Evolutionary conservation across 2,888 invertebrate genomes (phyloP), one percentile per base, ranked within the genome.

Genomic region (Pediacus dermestoides): DNA sequence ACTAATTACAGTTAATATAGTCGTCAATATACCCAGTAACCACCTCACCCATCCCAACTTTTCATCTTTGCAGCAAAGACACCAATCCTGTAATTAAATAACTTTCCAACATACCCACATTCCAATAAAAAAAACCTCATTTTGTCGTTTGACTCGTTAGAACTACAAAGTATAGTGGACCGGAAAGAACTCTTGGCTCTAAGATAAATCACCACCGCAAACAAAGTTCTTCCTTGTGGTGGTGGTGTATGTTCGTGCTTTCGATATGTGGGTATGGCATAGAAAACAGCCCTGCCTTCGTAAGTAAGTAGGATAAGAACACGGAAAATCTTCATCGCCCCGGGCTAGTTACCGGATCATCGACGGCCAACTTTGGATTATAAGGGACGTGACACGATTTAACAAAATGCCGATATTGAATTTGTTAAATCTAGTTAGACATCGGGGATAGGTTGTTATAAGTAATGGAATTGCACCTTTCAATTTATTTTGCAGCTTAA

Each of bases 321-420:
- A 4, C 18, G 18, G 18, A 4, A 18, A 6, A 6, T 8, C 10
- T 15, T 3, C 22, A n/a, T 30, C 26, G 13, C 44, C 42, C 34
- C 37, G 34, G 50, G 50, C 47, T 42, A 50, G 39, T 45, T 42
- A 25, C 47, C 42, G 42, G 50, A 52, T 53, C 50, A 52, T 46
- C 48, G 48, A 44, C 42, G 46, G 39, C 38, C 46, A 47, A 42
- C 44, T 34, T 32, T 36, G 52, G 51, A 53, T 55, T 53, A 52
- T 53, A 44, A 47, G 47, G 35, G 46, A 55, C 55, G 55, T 55
- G 55, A 54, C 42, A 37, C 42, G 55, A 54, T 52, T 55, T 18
- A 37, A 45, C 44, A 53, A 53, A 51, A 46, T 49, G 46, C 36
- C 39, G 39, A 53, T 53, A 55, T 53, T 55, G 55, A 55, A 55